These are phyloP conservation scores for Macquaria ambigua DNA, from an alignment of 2,113 vertebrate species.

Conservation along the genomic window DNA sequence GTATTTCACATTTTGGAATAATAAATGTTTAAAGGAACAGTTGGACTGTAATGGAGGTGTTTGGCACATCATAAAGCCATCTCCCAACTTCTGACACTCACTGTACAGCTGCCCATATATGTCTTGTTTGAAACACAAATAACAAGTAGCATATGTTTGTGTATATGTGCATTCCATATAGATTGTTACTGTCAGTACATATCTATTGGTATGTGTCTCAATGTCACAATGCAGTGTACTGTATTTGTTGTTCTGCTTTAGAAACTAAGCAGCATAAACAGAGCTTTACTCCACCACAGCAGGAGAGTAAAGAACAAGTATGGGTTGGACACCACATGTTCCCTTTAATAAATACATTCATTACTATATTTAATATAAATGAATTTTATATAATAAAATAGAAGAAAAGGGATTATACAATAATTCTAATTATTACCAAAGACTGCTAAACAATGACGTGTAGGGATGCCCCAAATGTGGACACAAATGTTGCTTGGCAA, in stretches of 20 bases:
- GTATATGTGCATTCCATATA: neutral
- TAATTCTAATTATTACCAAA: neutral
- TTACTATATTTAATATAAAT: neutral
- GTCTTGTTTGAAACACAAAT: neutral
- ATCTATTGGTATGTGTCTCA: neutral
- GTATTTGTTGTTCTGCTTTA: neutral
- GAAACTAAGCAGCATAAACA: neutral
- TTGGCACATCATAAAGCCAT: neutral
- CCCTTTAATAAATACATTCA: neutral
- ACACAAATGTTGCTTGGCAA: neutral
- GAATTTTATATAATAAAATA: neutral
- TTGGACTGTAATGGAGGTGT: neutral
- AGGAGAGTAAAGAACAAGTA: neutral
- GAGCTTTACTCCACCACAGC: neutral
- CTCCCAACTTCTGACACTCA: neutral
- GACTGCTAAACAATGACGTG: neutral
- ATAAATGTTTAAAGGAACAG: neutral
- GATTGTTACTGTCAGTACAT: neutral
- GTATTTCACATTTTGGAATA: neutral
- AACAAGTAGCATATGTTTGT: neutral
- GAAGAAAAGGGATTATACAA: neutral
- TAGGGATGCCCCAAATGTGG: neutral
- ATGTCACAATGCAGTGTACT: neutral
- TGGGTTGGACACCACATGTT: neutral
- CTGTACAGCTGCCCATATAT: neutral